Evolutionary conservation across 2,888 invertebrate genomes (phyloP), one percentile per base, ranked within the genome.

Genomic region (Napeogenes inachia): DNA sequence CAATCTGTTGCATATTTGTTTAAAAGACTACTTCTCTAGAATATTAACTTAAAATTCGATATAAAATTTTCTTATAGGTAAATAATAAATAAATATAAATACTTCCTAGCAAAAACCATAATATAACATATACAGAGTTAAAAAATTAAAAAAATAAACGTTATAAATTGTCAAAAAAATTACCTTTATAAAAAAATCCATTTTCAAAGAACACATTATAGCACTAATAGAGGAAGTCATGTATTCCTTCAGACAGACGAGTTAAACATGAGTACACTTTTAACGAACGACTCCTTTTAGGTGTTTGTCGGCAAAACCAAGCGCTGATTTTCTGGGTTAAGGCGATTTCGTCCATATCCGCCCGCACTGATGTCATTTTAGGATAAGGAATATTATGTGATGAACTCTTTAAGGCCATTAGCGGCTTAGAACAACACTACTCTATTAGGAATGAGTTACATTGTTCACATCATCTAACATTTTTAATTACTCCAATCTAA

Each of bases 301-400:
- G 80, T 76, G 73, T 73, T 75, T 75, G 72, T 74, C 75, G 71
- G 75, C 78, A 79, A 83, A 81, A 83, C 79, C 64, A 35, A 66
- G 62, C 73, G 70, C 68, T 70, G 66, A 73, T 67, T 73, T 74
- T 75, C 87, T 88, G 88, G 87, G 88, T 86, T 87, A 88, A 83
- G 85, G 82, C 79, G 84, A 87, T 85, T 87, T 85, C 83, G 79
- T 79, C 87, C 85, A 81, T 85, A 86, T 86, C 80, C 75, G 80
- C 67, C 72, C 54, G 33, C 57, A 71, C 71, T 89, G 89, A 89
- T 81, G 88, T 89, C 89, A 89, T 82, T 68, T 77, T 72, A 76
- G 68, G 67, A 74, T 61, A 73, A 80, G 84, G 83, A 62, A 77
- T 77, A 77, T 65, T 74, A 76, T 71, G 75, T 73, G 75, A 78